Evolutionary conservation across 2,888 invertebrate genomes (phyloP), one percentile per base, ranked within the genome.

Genomic region (Clitarchus hookeri): DNA sequence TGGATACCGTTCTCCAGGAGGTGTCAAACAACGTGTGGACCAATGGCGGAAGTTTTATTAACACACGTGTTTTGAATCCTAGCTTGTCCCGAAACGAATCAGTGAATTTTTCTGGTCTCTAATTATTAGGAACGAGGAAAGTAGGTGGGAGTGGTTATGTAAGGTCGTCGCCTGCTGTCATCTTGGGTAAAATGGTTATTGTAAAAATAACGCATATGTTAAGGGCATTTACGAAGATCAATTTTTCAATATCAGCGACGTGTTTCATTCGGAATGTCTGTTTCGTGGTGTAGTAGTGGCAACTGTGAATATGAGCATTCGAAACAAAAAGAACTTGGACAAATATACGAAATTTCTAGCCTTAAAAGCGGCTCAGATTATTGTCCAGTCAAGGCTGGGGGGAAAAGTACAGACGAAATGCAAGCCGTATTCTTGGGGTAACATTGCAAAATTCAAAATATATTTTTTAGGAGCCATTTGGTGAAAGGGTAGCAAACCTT

Each of bases 361-460:
- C 23, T 92, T 97, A 87, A 98, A 98, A 92, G 95, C 97, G 85
- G 96, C 96, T 54, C 98, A 98, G 92, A 96, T 98, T 84, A 97
- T 98, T 85, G 97, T 98, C 27, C 98, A 98, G 92, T 97, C 98
- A 86, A 94, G 98, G 89, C 94, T 97, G 87, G 98, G 98, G 36
- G 96, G 96, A 90, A 97, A 96, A 92, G 94, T 97, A 85, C 94
- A 94, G 90, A 96, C 96, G 0, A 94, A 95, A 89, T 97, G 96
- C 89, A 97, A 96, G 91, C 94, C 96, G 11, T 93, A 95, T 89
- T 94, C 96, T 9, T 94, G n/a, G n/a, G n/a, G n/a, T n/a, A n/a
- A n/a, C n/a, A n/a, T n/a, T n/a, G n/a, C n/a, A n/a, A n/a, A n/a
- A n/a, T n/a, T n/a, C n/a, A n/a, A n/a, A n/a, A n/a, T n/a, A n/a